phyloP scores from a whole-genome alignment of 2,797 vertebrate species.

The Squalus acanthias region DNA sequence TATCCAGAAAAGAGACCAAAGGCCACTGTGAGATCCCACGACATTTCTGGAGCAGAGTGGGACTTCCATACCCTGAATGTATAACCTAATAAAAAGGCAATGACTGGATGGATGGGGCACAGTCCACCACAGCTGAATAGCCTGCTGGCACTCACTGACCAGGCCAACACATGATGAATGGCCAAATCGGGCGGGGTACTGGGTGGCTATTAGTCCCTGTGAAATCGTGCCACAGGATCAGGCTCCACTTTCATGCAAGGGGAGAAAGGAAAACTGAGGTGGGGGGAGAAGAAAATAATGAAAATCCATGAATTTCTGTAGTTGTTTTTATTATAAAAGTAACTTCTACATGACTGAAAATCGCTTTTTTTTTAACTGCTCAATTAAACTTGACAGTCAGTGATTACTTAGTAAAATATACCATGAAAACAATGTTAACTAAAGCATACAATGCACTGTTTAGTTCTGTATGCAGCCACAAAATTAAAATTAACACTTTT shows the following conservation, averaged over 20 bases:
- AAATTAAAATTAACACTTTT: neutral
- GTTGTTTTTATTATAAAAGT: slow-evolving; percentile 24
- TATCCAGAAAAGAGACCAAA: neutral
- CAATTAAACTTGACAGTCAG: slow-evolving; percentile 22
- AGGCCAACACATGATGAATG: neutral
- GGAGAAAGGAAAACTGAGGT: neutral
- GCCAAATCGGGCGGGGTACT: neutral
- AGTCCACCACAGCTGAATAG: neutral
- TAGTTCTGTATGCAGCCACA: neutral
- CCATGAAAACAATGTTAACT: neutral
- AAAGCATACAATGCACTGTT: neutral
- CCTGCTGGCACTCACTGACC: neutral
- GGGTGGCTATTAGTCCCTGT: neutral
- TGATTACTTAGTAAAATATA: neutral
- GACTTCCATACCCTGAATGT: neutral
- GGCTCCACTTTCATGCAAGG: neutral
- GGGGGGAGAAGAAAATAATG: neutral
- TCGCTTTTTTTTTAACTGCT: neutral
- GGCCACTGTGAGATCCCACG: neutral
- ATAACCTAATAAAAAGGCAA: neutral
- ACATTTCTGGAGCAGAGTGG: neutral
- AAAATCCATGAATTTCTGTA: neutral
- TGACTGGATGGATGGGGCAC: neutral
- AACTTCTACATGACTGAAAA: neutral
- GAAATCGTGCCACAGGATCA: neutral